phyloP scores from a whole-genome alignment of 1,140 invertebrate genomes.

The Trichonephila clavipes region DNA sequence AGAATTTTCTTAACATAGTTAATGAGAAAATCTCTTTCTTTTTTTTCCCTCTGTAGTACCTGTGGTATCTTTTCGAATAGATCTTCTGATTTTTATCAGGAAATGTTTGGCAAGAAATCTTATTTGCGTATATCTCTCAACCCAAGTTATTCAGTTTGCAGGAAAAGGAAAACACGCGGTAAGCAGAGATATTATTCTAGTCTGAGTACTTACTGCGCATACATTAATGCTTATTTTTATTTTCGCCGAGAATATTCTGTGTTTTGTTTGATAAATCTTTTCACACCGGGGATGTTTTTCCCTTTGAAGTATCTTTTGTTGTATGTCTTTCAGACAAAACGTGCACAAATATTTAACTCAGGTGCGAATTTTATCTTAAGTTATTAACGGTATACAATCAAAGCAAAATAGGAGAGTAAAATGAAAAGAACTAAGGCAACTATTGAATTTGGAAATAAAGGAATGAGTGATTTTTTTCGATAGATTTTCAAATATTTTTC shows the following conservation, averaged over 20 bases:
- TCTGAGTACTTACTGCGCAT: neutral
- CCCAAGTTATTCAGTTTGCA: neutral
- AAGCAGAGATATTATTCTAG: neutral
- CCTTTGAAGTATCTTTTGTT: no score
- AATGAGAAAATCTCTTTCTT: slow-evolving; percentile 18
- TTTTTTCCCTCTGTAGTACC: neutral
- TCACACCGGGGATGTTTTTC: no score
- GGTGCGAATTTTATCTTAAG: no score
- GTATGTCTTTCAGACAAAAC: no score
- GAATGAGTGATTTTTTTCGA: no score
- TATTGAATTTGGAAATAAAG: no score
- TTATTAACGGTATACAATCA: no score
- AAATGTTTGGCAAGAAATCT: slow-evolving; percentile 14
- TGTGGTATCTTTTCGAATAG: neutral
- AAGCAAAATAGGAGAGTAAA: no score
- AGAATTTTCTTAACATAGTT: slow-evolving; percentile 49
- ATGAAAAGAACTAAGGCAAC: no score
- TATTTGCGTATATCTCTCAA: neutral
- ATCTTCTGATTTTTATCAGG: slow-evolving; percentile 18
- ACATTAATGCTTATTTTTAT: neutral
- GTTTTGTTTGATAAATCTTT: neutral
- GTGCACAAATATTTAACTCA: no score
- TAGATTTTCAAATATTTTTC: no score
- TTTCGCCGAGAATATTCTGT: neutral
- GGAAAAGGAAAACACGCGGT: neutral